A percentile compares a stretch with the other conserved stretches of the same genome.
phyloP scores from a whole-genome alignment of 2,888 invertebrate species.

The Dicyrtoma fusca region DNA sequence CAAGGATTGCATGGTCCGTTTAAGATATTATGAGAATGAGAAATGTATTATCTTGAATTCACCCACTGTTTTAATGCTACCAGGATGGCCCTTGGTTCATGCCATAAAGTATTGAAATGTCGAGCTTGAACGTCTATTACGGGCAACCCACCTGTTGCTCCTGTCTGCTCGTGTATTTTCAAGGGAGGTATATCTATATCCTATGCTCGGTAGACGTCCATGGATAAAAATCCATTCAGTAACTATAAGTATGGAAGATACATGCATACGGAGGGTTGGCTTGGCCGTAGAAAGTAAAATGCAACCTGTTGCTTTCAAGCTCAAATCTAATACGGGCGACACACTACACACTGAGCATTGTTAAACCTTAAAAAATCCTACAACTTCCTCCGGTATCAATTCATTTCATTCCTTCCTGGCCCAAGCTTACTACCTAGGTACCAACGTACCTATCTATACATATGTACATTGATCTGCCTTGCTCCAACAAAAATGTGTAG shows the following conservation, averaged over 20 bases:
- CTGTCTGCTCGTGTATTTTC: constrained; percentile 6
- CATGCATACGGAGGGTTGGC: background rate
- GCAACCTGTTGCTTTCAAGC: constrained; percentile 1
- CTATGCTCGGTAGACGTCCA: too few relatives aligned
- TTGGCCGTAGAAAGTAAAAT: background rate
- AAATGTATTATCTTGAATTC: constrained; percentile 23
- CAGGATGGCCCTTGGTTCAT: constrained; percentile 27
- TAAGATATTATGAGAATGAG: background rate
- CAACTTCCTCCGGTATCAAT: too few relatives aligned
- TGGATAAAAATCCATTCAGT: background rate
- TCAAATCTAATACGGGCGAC: background rate
- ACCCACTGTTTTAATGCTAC: constrained; percentile 36
- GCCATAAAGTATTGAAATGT: constrained; percentile 37
- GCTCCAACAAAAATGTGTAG: too few relatives aligned
- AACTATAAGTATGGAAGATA: background rate
- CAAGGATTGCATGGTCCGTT: background rate
- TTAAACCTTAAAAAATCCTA: too few relatives aligned
- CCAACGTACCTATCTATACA: too few relatives aligned
- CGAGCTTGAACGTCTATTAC: constrained; percentile 15
- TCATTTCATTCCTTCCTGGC: too few relatives aligned
- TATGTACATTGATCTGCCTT: too few relatives aligned
- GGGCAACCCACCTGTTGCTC: constrained; percentile 36
- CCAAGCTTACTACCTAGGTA: too few relatives aligned
- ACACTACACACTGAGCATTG: background rate
- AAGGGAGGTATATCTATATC: too few relatives aligned